phyloP scores from a whole-genome alignment of 2,888 invertebrate species.

The Micoletzkya japonica region DNA sequence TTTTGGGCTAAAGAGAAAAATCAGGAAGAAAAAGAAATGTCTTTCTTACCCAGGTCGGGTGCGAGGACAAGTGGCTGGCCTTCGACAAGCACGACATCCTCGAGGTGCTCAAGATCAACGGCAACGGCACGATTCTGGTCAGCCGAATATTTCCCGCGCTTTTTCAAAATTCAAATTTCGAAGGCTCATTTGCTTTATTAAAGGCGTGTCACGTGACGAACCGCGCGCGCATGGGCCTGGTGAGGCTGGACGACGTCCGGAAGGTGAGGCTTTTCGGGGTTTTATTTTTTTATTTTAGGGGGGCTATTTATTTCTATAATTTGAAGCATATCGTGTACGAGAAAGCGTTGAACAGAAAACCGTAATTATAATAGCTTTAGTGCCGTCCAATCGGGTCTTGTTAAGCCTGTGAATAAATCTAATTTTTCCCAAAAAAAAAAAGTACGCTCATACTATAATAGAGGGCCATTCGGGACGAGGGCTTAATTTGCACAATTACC shows the following conservation, averaged over 20 bases:
- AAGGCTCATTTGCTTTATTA: neutral
- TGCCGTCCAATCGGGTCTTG: too few species aligned
- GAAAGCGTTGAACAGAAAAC: neutral
- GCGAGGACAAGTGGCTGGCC: constrained; percentile 22
- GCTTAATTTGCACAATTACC: too few species aligned
- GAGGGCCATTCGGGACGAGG: too few species aligned
- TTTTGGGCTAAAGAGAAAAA: too few species aligned
- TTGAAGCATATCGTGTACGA: neutral
- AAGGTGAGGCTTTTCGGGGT: neutral
- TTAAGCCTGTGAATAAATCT: too few species aligned
- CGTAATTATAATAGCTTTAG: too few species aligned
- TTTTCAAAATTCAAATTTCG: neutral
- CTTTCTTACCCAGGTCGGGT: too few species aligned
- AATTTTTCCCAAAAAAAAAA: too few species aligned
- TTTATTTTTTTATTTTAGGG: neutral
- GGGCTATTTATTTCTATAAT: neutral
- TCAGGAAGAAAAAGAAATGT: too few species aligned
- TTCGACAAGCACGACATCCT: constrained; percentile 43
- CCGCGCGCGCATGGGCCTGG: constrained; percentile 1
- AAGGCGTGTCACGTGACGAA: constrained; percentile 19
- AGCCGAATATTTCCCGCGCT: neutral
- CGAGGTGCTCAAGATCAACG: constrained; percentile 44
- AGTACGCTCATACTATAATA: too few species aligned
- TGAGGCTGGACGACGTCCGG: neutral
- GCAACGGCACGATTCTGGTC: constrained; percentile 28